phyloP scores from a whole-genome alignment of 1,140 invertebrate genomes.

The Monochamus saltuarius region DNA sequence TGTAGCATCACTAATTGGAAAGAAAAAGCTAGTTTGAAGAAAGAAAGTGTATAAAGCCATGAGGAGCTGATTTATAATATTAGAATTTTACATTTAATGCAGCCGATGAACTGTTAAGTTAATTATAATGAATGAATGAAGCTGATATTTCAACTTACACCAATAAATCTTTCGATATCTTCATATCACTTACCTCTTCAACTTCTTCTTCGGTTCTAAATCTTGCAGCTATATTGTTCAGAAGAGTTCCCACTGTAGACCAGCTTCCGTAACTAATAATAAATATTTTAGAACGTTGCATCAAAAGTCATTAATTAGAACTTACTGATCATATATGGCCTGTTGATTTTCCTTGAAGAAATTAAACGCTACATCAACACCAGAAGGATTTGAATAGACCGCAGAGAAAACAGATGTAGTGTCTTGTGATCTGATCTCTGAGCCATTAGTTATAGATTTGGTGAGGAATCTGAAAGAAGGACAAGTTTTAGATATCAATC shows the following conservation, averaged over 20 bases:
- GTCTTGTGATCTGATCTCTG: constrained; percentile 52
- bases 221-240: constrained; percentile 50
- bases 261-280: too few relatives aligned
- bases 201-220: constrained; percentile 53
- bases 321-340: constrained; percentile 48
- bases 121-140: too few relatives aligned
- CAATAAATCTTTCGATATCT: too few relatives aligned
- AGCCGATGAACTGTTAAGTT: too few relatives aligned
- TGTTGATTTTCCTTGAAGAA: constrained; percentile 48
- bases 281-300: too few relatives aligned
- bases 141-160: too few relatives aligned
- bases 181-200: constrained; percentile 41
- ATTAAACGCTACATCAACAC: constrained; percentile 52
- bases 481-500: too few relatives aligned
- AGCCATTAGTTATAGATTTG: constrained; percentile 38
- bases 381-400: constrained; percentile 51
- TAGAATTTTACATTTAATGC: too few relatives aligned
- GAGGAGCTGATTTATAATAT: too few relatives aligned
- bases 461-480: constrained; percentile 39
- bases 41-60: too few relatives aligned
- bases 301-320: constrained; percentile 51
- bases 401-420: constrained; percentile 49
- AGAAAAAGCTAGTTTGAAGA: too few relatives aligned
- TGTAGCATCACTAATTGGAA: too few relatives aligned
- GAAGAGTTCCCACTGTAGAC: background rate